A percentile compares a stretch with the other conserved stretches of the same genome.
phyloP scores from a whole-genome alignment of 2,113 vertebrate species.

The Lutjanus erythropterus region DNA sequence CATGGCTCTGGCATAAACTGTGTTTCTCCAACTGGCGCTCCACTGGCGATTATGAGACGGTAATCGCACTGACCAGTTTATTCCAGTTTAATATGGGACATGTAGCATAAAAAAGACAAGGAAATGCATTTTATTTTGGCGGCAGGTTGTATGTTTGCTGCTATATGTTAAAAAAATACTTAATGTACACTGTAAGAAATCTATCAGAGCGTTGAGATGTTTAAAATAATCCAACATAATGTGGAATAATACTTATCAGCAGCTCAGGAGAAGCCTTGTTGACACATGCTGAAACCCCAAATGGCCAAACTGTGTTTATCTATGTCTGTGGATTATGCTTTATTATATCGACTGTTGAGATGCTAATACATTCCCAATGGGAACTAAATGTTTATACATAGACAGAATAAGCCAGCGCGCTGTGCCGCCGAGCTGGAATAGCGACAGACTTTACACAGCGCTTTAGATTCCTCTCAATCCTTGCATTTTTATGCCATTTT shows the following conservation, averaged over 20 bases:
- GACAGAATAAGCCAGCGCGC: constrained; percentile 39
- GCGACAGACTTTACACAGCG: background rate
- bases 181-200: background rate
- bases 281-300: constrained; percentile 35
- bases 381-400: constrained; percentile 50
- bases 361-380: constrained; percentile 54
- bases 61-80: constrained; percentile 66
- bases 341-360: constrained; percentile 50
- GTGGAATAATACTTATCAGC: constrained; percentile 32
- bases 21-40: constrained; percentile 33
- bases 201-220: background rate
- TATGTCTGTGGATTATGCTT: constrained; percentile 52
- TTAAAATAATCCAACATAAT: constrained; percentile 10
- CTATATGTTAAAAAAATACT: background rate
- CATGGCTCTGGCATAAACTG: constrained; percentile 73
- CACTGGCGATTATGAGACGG: constrained; percentile 25
- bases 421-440: constrained; percentile 40
- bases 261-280: constrained; percentile 40
- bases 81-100: constrained; percentile 84
- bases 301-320: constrained; percentile 58
- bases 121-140: constrained; percentile 3
- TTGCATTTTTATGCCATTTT: constrained; percentile 75
- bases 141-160: constrained; percentile 6
- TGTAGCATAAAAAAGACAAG: constrained; percentile 71
- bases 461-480: constrained; percentile 58